Evolutionary conservation across 2,888 invertebrate genomes (phyloP).

Genomic region (Gisinianus flammeolus): DNA sequence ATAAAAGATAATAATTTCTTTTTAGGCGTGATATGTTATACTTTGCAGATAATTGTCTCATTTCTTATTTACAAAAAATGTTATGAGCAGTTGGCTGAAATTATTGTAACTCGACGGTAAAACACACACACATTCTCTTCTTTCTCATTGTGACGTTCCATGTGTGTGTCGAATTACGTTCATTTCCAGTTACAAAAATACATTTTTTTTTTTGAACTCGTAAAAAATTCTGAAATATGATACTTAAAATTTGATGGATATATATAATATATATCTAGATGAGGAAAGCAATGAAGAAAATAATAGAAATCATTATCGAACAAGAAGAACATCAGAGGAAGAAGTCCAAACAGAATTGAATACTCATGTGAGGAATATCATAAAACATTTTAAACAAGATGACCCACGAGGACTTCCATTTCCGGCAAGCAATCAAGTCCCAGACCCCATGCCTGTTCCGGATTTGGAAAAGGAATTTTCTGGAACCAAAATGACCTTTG

Average conservation of each 20-base stretch:
- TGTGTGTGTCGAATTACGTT: neutral
- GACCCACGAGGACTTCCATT: slow-evolving; percentile 82
- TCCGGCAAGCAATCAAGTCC: slow-evolving; percentile 65
- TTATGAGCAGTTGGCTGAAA: neutral
- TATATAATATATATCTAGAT: too few relatives aligned
- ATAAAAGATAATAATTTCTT: neutral
- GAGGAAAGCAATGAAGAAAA: neutral
- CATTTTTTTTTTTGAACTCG: neutral
- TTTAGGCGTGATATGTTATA: neutral
- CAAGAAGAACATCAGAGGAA: neutral
- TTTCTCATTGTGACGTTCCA: neutral
- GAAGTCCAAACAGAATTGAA: slow-evolving; percentile 46
- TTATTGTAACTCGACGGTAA: neutral
- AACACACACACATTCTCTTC: neutral
- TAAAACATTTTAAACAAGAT: slow-evolving; percentile 80
- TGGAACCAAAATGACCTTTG: slow-evolving; percentile 72
- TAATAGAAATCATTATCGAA: neutral
- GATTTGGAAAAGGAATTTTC: slow-evolving; percentile 76
- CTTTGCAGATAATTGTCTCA: neutral
- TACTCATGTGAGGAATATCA: slow-evolving; percentile 71
- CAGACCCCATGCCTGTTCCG: slow-evolving; percentile 81
- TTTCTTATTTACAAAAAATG: neutral
- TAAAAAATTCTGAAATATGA: too few relatives aligned
- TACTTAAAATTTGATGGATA: too few relatives aligned
- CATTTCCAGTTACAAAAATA: neutral